phyloP scores from a whole-genome alignment of 2,888 invertebrate species.

The Agrenia bidenticulata region DNA sequence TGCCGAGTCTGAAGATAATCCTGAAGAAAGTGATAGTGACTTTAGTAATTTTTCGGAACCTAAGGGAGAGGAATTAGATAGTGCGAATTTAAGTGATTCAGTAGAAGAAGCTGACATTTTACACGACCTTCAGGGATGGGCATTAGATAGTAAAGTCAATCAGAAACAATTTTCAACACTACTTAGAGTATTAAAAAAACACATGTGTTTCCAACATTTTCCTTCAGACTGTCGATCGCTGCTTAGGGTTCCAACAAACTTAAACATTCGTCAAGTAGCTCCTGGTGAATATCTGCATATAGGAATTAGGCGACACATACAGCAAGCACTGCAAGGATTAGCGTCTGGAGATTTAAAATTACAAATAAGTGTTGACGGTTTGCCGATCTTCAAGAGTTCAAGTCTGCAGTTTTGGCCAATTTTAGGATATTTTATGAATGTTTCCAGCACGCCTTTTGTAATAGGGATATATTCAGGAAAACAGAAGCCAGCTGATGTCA shows the following conservation, averaged over 20 bases:
- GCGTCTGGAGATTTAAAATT: not conserved
- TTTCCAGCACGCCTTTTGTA: not conserved
- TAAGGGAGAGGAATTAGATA: too few species aligned
- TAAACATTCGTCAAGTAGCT: not conserved
- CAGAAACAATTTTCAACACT: not conserved
- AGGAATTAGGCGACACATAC: not conserved
- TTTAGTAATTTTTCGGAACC: too few species aligned
- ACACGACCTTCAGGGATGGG: not conserved
- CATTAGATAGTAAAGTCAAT: conserved; percentile 1
- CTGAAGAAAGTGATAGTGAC: not conserved
- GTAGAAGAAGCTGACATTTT: too few species aligned
- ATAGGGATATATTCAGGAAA: conserved; percentile 15
- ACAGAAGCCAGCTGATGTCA: conserved; percentile 1
- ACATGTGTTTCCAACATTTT: not conserved
- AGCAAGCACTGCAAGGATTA: not conserved
- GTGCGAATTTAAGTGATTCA: too few species aligned
- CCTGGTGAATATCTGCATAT: conserved; percentile 6
- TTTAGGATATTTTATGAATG: conserved; percentile 1
- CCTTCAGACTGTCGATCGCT: conserved; percentile 5
- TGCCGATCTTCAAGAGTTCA: conserved; percentile 7
- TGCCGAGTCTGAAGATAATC: not conserved
- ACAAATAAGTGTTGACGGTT: conserved; percentile 19
- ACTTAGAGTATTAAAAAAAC: not conserved
- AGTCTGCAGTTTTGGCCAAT: conserved; percentile 11
- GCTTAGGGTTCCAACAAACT: not conserved